phyloP scores from a whole-genome alignment of 2,888 invertebrate genomes.

The Ypsolopha scabrella region DNA sequence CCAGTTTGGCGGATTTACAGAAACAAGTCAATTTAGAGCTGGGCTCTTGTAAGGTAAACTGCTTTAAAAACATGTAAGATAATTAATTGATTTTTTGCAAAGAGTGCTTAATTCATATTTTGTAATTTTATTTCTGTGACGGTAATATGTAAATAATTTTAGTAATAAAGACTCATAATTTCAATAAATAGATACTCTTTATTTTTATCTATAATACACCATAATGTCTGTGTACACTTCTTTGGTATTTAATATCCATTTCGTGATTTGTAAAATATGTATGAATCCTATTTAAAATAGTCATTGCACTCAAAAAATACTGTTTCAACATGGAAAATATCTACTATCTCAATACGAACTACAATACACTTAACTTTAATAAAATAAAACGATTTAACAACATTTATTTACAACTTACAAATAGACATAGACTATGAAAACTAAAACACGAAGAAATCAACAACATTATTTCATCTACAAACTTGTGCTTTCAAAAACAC shows the following conservation, averaged over 20 bases:
- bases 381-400: conserved; percentile 20
- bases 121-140: too few relatives aligned
- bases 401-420: conserved; percentile 9
- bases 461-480: not conserved
- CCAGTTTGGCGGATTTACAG: not conserved
- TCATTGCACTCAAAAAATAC: conserved; percentile 63
- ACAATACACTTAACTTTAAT: conserved; percentile 16
- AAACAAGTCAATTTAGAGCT: too few relatives aligned
- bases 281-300: conserved; percentile 8
- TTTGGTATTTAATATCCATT: conserved; percentile 56
- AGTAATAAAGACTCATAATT: not conserved
- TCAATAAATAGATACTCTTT: conserved; percentile 1
- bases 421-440: conserved; percentile 5
- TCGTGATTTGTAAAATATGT: not conserved
- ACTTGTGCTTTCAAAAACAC: not conserved
- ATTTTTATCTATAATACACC: conserved; percentile 11
- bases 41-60: too few relatives aligned
- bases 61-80: too few relatives aligned
- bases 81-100: too few relatives aligned
- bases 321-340: conserved; percentile 17
- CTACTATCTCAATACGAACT: not conserved
- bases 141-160: not conserved
- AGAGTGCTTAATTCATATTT: too few relatives aligned
- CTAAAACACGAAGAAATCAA: conserved; percentile 2
- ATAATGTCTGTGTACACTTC: conserved; percentile 47